Base-by-base conservation (phyloP, 2,113 vertebrate species). In the Aspidoscelis tigris region DNA sequence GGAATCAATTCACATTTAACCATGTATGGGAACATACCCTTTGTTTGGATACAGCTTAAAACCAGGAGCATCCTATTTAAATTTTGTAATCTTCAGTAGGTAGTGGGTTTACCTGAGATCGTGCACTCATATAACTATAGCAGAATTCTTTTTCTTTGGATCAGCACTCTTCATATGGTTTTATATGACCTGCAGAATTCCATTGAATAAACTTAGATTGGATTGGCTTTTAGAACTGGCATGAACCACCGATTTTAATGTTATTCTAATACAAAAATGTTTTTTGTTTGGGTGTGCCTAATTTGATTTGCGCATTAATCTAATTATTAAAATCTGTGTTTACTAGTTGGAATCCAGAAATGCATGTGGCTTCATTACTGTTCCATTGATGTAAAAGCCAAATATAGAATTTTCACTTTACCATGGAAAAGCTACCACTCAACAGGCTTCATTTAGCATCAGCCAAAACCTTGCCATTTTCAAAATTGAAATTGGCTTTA, bases 391-490 rank as follows among this genome's bases (percentile, higher is more conserved):
- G 53, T 78, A 72, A 71, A 71, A 79, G 24, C 44, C 44, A 65
- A 84, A 84, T 79, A 84, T 66, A 66, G 69, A 84, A 84, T 24
- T 16, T 78, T 44, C 50, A 3, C 39, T 22, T 78, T 84, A 68
- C 83, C 68, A 72, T 69, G 69, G n/a, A 74, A 74, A 84, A 84
- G 41, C 44, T 73, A 65, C 55, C 11, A 39, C 65, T 84, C 55
- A 79, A 79, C 43, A 66, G 55, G 14, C 83, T 84, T 66, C 77
- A 84, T 84, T 80, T 80, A 85, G 55, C 53, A 53, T 33, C 4
- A 74, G 70, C 77, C 77, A 85, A 85, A 85, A 85, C 43, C 55
- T 33, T 85, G 76, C 77, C 70, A 85, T 85, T 85, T 79, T 79
- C n/a, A 73, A 80, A 85, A 85, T 41, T 73, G 77, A 69, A 84